A percentile compares a stretch with the other conserved stretches of the same genome.
Evolutionary conservation across 2,797 vertebrate genomes (phyloP).

Genomic region (Parauchenoglanis ngamensis): DNA sequence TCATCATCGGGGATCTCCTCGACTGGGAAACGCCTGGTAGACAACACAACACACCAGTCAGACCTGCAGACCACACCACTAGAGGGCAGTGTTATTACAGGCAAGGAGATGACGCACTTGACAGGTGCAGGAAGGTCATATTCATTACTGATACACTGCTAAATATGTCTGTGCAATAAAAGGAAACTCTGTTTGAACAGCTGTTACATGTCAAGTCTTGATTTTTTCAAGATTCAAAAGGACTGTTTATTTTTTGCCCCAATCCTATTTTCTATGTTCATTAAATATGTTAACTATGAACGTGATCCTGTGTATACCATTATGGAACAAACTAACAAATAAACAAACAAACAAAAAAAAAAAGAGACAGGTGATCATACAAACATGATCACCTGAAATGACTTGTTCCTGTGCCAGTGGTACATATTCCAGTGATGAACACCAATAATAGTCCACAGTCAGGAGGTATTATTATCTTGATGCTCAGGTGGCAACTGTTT

Average conservation of each 20-base stretch:
- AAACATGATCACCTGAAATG: constrained; percentile 1
- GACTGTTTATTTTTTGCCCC: not conserved
- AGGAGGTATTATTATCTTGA: constrained; percentile 15
- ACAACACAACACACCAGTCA: constrained; percentile 7
- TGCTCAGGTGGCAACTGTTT: constrained; percentile 14
- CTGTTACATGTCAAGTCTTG: not conserved
- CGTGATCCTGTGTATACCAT: not conserved
- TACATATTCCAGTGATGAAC: not conserved
- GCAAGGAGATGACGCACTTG: not conserved
- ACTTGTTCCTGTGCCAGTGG: not conserved
- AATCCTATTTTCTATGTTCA: not conserved
- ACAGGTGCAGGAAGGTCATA: constrained; percentile 2
- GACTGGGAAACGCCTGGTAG: constrained; percentile 86
- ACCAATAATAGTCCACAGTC: constrained; percentile 17
- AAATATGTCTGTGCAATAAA: not conserved
- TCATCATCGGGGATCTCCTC: constrained; percentile 93
- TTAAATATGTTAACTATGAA: not conserved
- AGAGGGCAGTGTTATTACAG: constrained; percentile 35
- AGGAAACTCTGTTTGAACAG: not conserved
- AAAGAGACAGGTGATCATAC: not conserved
- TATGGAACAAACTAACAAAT: no score
- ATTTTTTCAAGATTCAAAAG: not conserved
- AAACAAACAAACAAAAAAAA: not conserved
- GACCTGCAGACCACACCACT: constrained; percentile 14
- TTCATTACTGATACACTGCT: not conserved